These are phyloP conservation scores for Sturnus vulgaris DNA, from an alignment of 2,113 vertebrate species.

Conservation along the genomic window DNA sequence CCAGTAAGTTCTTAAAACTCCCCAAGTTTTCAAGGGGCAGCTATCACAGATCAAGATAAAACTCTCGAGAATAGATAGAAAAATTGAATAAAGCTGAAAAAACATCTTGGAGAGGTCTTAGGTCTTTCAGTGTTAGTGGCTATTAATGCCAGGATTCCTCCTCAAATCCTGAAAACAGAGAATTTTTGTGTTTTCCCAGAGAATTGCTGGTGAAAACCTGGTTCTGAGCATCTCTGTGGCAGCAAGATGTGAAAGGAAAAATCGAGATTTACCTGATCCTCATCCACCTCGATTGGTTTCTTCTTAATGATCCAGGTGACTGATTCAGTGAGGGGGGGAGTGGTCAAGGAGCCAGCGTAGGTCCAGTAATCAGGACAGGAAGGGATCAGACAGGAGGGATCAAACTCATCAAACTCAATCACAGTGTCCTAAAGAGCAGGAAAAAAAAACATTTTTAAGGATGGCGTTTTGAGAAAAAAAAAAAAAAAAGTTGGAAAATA, in stretches of 20 bases:
- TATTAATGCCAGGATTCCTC: not conserved
- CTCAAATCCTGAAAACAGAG: not conserved
- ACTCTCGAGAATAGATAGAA: not conserved
- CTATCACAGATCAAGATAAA: not conserved
- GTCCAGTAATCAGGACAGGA: slow-evolving; percentile 90
- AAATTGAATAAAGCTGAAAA: not conserved
- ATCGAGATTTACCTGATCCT: slow-evolving; percentile 82
- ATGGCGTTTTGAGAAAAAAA: not conserved
- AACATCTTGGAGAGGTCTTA: not conserved
- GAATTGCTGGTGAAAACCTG: not conserved
- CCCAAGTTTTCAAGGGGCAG: not conserved
- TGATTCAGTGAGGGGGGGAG: slow-evolving; percentile 88
- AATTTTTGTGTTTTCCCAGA: not conserved
- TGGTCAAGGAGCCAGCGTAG: slow-evolving; percentile 91
- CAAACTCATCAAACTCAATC: slow-evolving; percentile 85
- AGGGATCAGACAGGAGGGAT: slow-evolving; percentile 86
- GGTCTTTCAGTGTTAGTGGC: not conserved
- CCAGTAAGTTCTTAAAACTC: not conserved
- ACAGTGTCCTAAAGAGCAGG: slow-evolving; percentile 75
- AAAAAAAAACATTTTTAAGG: not conserved
- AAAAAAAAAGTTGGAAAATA: rapidly evolving
- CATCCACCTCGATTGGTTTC: slow-evolving; percentile 89
- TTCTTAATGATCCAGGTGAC: slow-evolving; percentile 97
- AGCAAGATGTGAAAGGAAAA: not conserved
- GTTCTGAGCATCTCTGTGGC: not conserved